These are phyloP conservation scores for Rhynchopsitta pachyrhyncha DNA, from an alignment of 2,113 vertebrate species.

Conservation along the genomic window DNA sequence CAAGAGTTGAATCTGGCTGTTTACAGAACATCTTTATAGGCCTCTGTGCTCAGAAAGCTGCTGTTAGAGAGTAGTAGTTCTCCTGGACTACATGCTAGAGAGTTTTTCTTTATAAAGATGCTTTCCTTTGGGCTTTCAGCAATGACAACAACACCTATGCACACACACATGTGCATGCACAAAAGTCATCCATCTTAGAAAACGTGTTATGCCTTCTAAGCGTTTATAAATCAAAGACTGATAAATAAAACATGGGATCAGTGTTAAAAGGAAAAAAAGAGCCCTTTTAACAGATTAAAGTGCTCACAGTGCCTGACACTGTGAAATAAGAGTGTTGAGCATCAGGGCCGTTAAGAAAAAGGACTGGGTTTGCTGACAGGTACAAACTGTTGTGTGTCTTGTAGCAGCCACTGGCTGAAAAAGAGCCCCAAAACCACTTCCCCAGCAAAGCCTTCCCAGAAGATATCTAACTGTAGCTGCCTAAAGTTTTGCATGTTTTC, in stretches of 20 bases:
- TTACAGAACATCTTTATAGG: background rate
- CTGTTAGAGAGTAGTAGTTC: background rate
- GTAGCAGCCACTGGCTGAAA: background rate
- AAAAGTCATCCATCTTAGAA: constrained; percentile 38
- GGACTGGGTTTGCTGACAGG: constrained; percentile 46
- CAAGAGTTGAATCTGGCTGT: background rate
- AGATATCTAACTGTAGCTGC: background rate
- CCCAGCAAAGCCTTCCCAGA: background rate
- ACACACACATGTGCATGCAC: background rate
- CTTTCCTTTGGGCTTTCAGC: constrained; percentile 5
- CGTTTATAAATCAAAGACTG: constrained; percentile 59
- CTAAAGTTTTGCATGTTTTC: background rate
- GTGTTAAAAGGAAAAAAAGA: constrained; percentile 56
- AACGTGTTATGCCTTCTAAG: constrained; percentile 62
- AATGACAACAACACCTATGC: background rate
- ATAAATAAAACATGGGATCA: constrained; percentile 69
- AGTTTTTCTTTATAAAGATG: background rate
- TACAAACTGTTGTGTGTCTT: constrained; percentile 29
- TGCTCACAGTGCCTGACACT: constrained; percentile 60
- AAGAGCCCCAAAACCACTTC: background rate
- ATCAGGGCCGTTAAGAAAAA: constrained; percentile 48
- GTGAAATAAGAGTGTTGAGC: constrained; percentile 58
- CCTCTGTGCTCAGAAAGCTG: background rate
- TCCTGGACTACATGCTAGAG: background rate
- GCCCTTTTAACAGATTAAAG: constrained; percentile 72